Conservation (phyloP, 2,888 invertebrate genomes). For the Trissoscelio sp. region DNA sequence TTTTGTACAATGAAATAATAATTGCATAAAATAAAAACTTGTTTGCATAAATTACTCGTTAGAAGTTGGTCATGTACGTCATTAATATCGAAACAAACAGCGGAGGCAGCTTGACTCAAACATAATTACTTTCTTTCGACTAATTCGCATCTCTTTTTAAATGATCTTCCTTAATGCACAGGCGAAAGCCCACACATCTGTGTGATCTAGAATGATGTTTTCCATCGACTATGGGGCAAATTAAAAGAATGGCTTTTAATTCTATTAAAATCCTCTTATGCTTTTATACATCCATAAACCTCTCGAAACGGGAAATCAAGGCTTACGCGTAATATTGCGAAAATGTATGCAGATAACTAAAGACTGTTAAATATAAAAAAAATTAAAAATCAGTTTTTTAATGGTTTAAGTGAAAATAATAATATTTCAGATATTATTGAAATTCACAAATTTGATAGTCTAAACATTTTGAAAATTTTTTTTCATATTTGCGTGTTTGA, state of each 20-base stretch:
- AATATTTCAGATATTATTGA: too few species aligned
- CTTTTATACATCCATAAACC: conserved; percentile 52
- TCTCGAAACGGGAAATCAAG: conserved; percentile 40
- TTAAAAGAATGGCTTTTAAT: conserved; percentile 54
- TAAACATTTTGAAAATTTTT: too few species aligned
- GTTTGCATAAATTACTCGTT: conserved; percentile 29
- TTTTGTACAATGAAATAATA: conserved; percentile 7
- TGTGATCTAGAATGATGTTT: conserved; percentile 29
- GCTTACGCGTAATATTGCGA: conserved; percentile 39
- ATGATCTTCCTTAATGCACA: background rate
- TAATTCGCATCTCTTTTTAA: conserved; percentile 34
- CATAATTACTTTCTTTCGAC: conserved; percentile 35
- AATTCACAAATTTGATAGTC: too few species aligned
- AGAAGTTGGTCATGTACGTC: conserved; percentile 5
- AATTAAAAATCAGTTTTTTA: too few species aligned
- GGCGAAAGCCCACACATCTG: conserved; percentile 14
- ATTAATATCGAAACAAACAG: conserved; percentile 33
- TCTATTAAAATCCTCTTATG: conserved; percentile 62
- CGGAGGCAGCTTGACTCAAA: conserved; percentile 11
- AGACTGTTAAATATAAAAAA: conserved; percentile 11
- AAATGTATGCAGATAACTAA: conserved; percentile 26
- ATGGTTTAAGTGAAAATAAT: too few species aligned
- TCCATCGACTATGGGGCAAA: conserved; percentile 37
- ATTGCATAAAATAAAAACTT: conserved; percentile 1
- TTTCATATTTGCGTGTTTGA: too few species aligned